These are phyloP conservation scores for Eonycteris spelaea DNA, from an alignment of 2,113 vertebrate species.

Conservation along the genomic window DNA sequence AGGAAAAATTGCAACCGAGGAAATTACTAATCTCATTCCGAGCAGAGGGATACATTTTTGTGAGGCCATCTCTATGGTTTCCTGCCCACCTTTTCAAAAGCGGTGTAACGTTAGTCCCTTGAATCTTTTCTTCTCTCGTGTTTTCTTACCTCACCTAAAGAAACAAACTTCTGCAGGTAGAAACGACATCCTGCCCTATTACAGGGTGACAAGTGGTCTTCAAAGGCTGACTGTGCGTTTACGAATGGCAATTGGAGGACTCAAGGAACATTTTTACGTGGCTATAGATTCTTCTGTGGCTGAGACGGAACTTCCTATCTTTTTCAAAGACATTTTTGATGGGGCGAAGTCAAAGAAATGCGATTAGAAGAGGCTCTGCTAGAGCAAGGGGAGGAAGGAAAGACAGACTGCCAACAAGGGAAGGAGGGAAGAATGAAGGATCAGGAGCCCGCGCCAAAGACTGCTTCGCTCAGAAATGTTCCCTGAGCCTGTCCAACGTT, in stretches of 20 bases:
- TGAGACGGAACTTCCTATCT: background rate
- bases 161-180: background rate
- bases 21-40: conserved; percentile 56
- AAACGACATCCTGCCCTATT: background rate
- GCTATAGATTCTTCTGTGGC: background rate
- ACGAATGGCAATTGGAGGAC: conserved; percentile 9
- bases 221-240: background rate
- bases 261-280: background rate
- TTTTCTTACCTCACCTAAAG: background rate
- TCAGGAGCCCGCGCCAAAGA: background rate
- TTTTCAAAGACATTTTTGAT: background rate
- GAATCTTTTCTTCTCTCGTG: background rate
- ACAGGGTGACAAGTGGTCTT: background rate
- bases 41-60: conserved; percentile 33
- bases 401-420: background rate
- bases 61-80: conserved; percentile 42
- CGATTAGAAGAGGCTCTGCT: background rate
- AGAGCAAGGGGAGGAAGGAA: background rate
- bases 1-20: conserved; percentile 53
- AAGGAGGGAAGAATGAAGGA: too few relatives aligned
- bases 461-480: background rate
- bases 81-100: background rate
- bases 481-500: background rate
- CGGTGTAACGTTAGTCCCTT: background rate
- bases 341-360: background rate